phyloP scores from a whole-genome alignment of 2,113 vertebrate species.

The Macquaria australasica region DNA sequence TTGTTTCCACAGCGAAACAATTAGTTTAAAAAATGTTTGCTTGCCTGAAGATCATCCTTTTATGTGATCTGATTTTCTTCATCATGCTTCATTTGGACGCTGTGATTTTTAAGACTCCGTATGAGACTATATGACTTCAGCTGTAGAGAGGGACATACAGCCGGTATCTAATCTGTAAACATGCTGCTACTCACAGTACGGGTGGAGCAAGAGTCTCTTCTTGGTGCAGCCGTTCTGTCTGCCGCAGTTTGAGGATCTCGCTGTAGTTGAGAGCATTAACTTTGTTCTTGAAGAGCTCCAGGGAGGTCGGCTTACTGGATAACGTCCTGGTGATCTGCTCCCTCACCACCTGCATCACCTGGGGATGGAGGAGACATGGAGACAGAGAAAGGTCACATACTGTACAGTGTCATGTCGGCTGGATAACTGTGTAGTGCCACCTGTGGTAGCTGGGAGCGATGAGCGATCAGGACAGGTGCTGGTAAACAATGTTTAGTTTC shows the following conservation, averaged over 20 bases:
- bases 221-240: constrained; percentile 95
- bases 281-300: constrained; percentile 96
- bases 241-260: constrained; percentile 95
- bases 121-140: not conserved
- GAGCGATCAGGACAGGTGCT: not conserved
- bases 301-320: constrained; percentile 91
- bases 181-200: constrained; percentile 88
- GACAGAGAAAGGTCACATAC: not conserved
- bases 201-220: constrained; percentile 94
- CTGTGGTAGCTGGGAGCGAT: not conserved
- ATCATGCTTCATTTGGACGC: not conserved
- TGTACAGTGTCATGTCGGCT: not conserved
- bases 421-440: not conserved
- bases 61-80: not conserved
- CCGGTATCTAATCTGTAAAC: not conserved
- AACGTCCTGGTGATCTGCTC: constrained; percentile 97
- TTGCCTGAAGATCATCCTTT: not conserved
- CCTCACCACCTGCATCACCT: constrained; percentile 98
- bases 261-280: constrained; percentile 94
- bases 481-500: not conserved
- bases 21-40: too few relatives aligned
- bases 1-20: not conserved
- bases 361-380: not conserved
- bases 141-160: not conserved
- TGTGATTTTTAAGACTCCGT: not conserved